Percentiles rank a stretch among this genome's conserved stretches.
These are phyloP conservation scores for Melieria omissa DNA, from an alignment of 2,888 invertebrate genomes.

Conservation along the genomic window DNA sequence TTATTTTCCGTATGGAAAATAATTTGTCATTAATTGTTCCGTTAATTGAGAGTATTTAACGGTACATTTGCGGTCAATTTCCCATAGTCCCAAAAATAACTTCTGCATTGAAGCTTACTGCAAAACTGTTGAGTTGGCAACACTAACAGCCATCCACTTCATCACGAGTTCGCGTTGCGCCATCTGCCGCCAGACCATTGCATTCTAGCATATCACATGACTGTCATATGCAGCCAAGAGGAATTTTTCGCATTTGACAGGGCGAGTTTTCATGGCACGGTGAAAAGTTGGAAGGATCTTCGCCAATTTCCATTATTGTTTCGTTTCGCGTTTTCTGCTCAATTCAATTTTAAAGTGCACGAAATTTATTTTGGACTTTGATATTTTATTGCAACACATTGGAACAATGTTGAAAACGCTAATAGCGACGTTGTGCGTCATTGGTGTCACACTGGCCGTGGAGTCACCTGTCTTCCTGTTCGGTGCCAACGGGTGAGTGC, in stretches of 20 bases:
- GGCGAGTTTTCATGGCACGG: slow-evolving; percentile 46
- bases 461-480: slow-evolving; percentile 73
- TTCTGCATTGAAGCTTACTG: too few relatives aligned
- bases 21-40: too few relatives aligned
- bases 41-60: too few relatives aligned
- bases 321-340: slow-evolving; percentile 32
- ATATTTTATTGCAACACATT: slow-evolving; percentile 11
- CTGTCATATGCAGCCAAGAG: slow-evolving; percentile 59
- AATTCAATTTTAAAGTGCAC: slow-evolving; percentile 41
- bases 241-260: slow-evolving; percentile 60
- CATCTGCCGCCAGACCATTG: slow-evolving; percentile 1
- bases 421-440: slow-evolving; percentile 55
- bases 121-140: neutral
- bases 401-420: slow-evolving; percentile 58
- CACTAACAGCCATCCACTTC: neutral
- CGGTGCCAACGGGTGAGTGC: slow-evolving; percentile 66
- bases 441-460: slow-evolving; percentile 59
- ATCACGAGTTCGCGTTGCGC: slow-evolving; percentile 18
- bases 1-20: too few relatives aligned
- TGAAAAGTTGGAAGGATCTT: slow-evolving; percentile 42
- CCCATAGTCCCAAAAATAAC: too few relatives aligned
- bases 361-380: slow-evolving; percentile 4
- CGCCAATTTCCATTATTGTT: slow-evolving; percentile 45
- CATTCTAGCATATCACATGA: slow-evolving; percentile 59
- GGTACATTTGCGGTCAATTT: too few relatives aligned